A percentile compares a stretch with the other conserved stretches of the same genome.
phyloP scores from a whole-genome alignment of 2,113 vertebrate genomes.

The Prunella fulvescens region DNA sequence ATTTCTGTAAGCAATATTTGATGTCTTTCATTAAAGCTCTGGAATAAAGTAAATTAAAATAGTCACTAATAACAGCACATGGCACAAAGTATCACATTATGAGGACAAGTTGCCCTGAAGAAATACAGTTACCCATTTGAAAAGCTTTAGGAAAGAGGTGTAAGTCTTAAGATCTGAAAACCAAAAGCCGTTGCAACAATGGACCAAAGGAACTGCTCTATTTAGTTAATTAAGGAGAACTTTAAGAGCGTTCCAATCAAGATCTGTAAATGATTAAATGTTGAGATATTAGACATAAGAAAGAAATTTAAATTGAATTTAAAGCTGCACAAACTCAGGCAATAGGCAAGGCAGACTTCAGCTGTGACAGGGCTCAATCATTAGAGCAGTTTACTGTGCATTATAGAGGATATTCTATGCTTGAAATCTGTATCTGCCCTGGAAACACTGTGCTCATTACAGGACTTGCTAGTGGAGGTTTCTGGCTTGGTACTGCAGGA shows the following conservation, averaged over 20 bases:
- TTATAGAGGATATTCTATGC: not conserved
- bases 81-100: not conserved
- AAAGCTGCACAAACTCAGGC: not conserved
- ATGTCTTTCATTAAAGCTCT: not conserved
- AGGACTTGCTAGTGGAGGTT: not conserved
- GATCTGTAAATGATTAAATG: not conserved
- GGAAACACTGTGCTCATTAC: not conserved
- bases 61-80: not conserved
- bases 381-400: not conserved
- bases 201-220: not conserved
- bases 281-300: not conserved
- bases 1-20: not conserved
- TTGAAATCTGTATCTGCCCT: not conserved
- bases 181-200: not conserved
- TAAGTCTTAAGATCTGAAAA: not conserved
- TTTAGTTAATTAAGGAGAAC: not conserved
- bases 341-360: not conserved
- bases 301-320: not conserved
- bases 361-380: not conserved
- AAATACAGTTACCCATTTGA: not conserved
- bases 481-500: not conserved
- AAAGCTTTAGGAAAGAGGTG: not conserved
- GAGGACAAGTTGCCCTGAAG: not conserved
- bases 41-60: not conserved
- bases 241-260: not conserved